Base-by-base conservation (phyloP, 2,113 vertebrate species). In the Channa argus region DNA sequence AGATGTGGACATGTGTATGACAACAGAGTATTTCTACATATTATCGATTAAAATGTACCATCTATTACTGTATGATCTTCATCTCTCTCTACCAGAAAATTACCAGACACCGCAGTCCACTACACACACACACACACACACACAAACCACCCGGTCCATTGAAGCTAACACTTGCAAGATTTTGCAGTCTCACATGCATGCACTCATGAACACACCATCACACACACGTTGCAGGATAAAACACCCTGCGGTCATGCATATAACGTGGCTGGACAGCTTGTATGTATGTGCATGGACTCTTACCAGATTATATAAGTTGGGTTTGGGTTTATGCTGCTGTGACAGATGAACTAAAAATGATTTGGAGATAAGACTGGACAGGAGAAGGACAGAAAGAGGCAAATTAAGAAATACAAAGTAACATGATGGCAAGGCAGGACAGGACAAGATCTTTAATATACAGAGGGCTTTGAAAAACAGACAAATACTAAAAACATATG, bases 261-360 rank as follows among this genome's bases (percentile, higher is more conserved):
- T 71, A 74, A 74, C 8, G 5, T 44, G 53, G 52, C 51, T 49
- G 70, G 75, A 66, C 71, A 79, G 77, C 62, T 63, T 82, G 15
- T 37, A 2, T 71, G 14, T 56, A 36, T 62, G 50, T 60, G 74
- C 49, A 56, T 56, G 69, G 54, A 65, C 61, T 75, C 53, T 77
- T 71, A 89, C 78, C 79, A 86, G 86, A 91, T 92, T 89, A 92
- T 77, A 70, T 87, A 83, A 88, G 0, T 6, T 59, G 80, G 64
- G 88, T 88, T 88, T 69, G 62, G 82, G 67, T 83, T 88, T 74
- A 80, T 55, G 74, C 63, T 74, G 62, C 76, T 59, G 62, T 2
- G 39, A 71, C 80, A 80, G 83, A 88, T 88, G 89, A 87, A 11
- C 24, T 52, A 60, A 36, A 69, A 63, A 79, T 58, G 58, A 80